A percentile compares a stretch with the other conserved stretches of the same genome.
phyloP scores from a whole-genome alignment of 2,113 vertebrate genomes.

The Phrynocephalus versicolor region DNA sequence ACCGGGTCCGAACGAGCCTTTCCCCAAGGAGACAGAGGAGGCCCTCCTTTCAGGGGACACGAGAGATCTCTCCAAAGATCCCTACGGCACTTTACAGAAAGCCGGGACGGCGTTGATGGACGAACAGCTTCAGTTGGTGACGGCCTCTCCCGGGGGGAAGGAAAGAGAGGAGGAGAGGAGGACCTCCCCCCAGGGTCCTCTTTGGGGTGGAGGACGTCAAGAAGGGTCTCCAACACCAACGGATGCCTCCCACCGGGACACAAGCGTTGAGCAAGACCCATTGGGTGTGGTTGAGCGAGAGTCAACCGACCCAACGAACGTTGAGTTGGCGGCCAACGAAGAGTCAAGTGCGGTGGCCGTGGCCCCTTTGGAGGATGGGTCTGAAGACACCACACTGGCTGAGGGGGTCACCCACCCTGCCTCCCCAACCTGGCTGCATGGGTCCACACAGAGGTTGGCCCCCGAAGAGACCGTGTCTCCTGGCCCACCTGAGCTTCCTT shows the following conservation, averaged over 20 bases:
- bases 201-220: fast-evolving
- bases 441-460: not conserved
- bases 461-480: not conserved
- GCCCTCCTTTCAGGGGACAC: not conserved
- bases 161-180: fast-evolving
- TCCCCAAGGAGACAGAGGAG: not conserved
- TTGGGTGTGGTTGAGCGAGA: conserved; percentile 25
- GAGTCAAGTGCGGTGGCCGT: not conserved
- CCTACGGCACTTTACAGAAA: fast-evolving
- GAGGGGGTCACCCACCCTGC: not conserved
- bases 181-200: fast-evolving
- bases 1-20: conserved; percentile 5
- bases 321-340: fast-evolving
- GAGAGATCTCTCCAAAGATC: not conserved
- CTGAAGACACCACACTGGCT: not conserved
- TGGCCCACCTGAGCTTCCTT: fast-evolving
- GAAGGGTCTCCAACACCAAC: not conserved
- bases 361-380: fast-evolving
- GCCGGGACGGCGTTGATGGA: fast-evolving
- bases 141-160: fast-evolving
- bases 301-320: fast-evolving
- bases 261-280: not conserved
- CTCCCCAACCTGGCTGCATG: not conserved
- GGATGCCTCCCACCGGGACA: fast-evolving
- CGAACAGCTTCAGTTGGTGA: conserved; percentile 27